phyloP scores from a whole-genome alignment of 2,888 invertebrate genomes.

The Platynereis dumerilii region DNA sequence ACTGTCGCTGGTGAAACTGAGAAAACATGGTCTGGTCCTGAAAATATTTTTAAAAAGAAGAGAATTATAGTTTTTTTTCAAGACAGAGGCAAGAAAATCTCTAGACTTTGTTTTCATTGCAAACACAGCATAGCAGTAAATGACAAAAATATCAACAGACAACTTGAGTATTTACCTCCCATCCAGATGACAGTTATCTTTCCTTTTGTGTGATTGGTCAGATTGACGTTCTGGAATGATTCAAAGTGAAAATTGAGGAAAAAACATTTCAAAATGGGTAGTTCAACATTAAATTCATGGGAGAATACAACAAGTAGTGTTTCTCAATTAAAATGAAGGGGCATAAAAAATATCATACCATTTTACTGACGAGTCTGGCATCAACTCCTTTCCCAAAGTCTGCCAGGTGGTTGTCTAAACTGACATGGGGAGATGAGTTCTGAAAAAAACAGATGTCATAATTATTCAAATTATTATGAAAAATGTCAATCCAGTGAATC shows the following conservation, averaged over 20 bases:
- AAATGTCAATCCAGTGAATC: too few species aligned
- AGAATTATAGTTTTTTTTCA: too few species aligned
- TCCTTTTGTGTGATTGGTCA: slow-evolving; percentile 61
- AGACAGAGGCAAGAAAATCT: too few species aligned
- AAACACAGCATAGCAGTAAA: too few species aligned
- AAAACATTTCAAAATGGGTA: background rate
- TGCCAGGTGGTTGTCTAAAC: slow-evolving; percentile 48
- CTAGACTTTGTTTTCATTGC: too few species aligned
- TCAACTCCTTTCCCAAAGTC: slow-evolving; percentile 58
- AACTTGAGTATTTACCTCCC: slow-evolving; percentile 43
- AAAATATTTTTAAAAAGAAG: background rate
- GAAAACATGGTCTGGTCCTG: slow-evolving; percentile 43
- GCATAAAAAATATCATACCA: too few species aligned
- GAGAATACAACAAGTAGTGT: too few species aligned
- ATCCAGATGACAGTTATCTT: slow-evolving; percentile 60
- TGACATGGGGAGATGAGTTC: slow-evolving; percentile 56
- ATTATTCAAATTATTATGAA: too few species aligned
- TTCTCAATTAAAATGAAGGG: too few species aligned
- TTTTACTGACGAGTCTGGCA: slow-evolving; percentile 46
- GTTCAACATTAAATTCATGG: background rate
- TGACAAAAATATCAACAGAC: background rate
- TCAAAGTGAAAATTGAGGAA: too few species aligned
- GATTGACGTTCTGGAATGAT: slow-evolving; percentile 44
- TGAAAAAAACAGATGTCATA: slow-evolving; percentile 26
- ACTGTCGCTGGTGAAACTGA: slow-evolving; percentile 49